These are phyloP conservation scores for Ctenopoma multispine DNA, from an alignment of 2,797 vertebrate species.

Conservation along the genomic window DNA sequence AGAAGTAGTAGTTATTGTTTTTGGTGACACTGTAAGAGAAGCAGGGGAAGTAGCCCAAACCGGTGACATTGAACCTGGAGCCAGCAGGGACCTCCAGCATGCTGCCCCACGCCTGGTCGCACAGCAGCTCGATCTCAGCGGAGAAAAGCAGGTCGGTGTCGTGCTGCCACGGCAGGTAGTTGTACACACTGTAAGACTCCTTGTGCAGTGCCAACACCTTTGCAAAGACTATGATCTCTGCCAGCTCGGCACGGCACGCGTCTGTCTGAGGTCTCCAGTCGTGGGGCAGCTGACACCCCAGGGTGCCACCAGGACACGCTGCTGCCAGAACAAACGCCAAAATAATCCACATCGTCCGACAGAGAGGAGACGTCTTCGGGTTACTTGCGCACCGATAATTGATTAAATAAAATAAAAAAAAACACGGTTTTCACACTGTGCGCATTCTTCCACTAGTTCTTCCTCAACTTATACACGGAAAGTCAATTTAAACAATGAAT, in stretches of 20 bases:
- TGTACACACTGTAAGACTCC: slow-evolving; percentile 87
- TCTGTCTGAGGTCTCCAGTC: slow-evolving; percentile 91
- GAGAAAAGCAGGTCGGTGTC: slow-evolving; percentile 86
- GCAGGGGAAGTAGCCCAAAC: slow-evolving; percentile 88
- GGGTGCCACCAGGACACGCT: slow-evolving; percentile 57
- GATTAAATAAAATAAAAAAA: slow-evolving; percentile 8
- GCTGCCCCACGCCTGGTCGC: slow-evolving; percentile 90
- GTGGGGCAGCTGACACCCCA: slow-evolving; percentile 85
- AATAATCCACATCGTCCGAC: slow-evolving; percentile 75
- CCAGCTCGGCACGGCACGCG: slow-evolving; percentile 88
- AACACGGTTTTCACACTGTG: slow-evolving; percentile 24
- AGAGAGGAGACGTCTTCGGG: slow-evolving; percentile 16
- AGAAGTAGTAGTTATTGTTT: slow-evolving; percentile 90
- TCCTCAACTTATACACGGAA: background rate
- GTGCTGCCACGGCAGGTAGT: slow-evolving; percentile 87
- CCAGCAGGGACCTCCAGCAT: slow-evolving; percentile 90
- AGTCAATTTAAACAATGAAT: background rate
- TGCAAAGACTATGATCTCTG: slow-evolving; percentile 89
- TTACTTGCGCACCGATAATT: slow-evolving; percentile 40
- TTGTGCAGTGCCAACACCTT: slow-evolving; percentile 86
- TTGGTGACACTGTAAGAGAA: slow-evolving; percentile 88
- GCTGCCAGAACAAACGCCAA: slow-evolving; percentile 65
- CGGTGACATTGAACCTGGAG: slow-evolving; percentile 88
- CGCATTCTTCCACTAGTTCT: slow-evolving; percentile 2
- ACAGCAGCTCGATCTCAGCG: slow-evolving; percentile 88